Base-by-base conservation (phyloP, 2,113 vertebrate genomes). In the Pogona vitticeps region DNA sequence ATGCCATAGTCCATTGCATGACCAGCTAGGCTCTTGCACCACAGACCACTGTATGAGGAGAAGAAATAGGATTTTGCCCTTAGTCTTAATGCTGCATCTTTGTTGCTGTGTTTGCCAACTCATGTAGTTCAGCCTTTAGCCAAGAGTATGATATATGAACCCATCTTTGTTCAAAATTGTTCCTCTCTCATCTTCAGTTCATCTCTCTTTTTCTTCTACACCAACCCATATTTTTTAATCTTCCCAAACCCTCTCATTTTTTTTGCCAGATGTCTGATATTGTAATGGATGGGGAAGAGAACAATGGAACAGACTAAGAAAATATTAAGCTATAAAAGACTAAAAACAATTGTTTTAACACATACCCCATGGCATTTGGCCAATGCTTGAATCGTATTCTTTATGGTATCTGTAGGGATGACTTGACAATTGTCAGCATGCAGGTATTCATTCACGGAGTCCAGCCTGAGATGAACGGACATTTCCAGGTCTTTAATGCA, bases 321-420 rank as follows among this genome's bases (percentile, higher is more conserved):
- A 4, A 79, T 84, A 33, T 82, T 0, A 26, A 59, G 79, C 73
- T 52, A 36, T 56, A 28, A 56, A 42, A 86, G 84, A 1, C 2
- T 13, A 85, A 84, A 68, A 82, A 79, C 75, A 91, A 84, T 21
- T 2, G 12, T 86, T n/a, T 2, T 76, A 72, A 81, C 82, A 94
- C 97, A 59, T 97, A 99, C 98, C 96, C 98, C 98, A 85, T 97
- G 97, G 80, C 98, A 83, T 94, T 99, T 99, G 67, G 98, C 98
- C 94, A 99, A 79, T 46, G 95, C 98, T 0, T 99, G 96, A 84
- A 99, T 97, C 0, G 97, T 98, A 94, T 99, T 99, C 94, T 99
- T 99, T 70, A 99, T 97, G 75, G 99, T 99, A 95, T 99, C 98
- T 1, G 99, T 99, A 38, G 98, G 98, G 91, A 99, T 98, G 93